Percentiles rank a stretch among this genome's conserved stretches.
phyloP scores from a whole-genome alignment of 1,140 invertebrate genomes.

The Eubasilissa regina region DNA sequence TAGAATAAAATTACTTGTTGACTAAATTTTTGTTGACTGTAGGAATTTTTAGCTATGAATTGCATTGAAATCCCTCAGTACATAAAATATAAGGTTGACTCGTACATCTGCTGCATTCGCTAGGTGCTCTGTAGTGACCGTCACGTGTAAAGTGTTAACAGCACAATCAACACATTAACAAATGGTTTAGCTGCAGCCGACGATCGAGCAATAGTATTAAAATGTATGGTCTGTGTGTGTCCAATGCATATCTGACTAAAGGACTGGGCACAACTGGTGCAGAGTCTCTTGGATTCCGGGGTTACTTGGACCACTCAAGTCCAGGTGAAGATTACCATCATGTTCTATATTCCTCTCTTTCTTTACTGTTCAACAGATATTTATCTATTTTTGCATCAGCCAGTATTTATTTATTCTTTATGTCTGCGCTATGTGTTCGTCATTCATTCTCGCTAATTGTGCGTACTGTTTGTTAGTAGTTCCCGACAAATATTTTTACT shows the following conservation, averaged over 20 bases:
- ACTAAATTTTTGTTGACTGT: too few species aligned
- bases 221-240: conserved; percentile 51
- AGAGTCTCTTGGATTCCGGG: conserved; percentile 84
- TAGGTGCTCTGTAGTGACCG: too few species aligned
- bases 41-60: too few species aligned
- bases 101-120: too few species aligned
- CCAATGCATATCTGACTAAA: conserved; percentile 71
- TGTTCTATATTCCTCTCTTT: conserved; percentile 49
- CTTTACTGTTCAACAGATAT: conserved; percentile 40
- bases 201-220: not conserved
- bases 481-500: conserved; percentile 9
- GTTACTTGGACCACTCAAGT: conserved; percentile 83
- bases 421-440: conserved; percentile 36
- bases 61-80: too few species aligned
- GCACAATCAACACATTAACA: too few species aligned
- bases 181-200: not conserved
- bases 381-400: conserved; percentile 45
- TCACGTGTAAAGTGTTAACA: too few species aligned
- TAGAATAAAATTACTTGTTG: too few species aligned
- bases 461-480: conserved; percentile 10
- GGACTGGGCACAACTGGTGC: conserved; percentile 87
- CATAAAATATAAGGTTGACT: too few species aligned
- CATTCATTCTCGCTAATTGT: conserved; percentile 37
- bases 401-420: conserved; percentile 37
- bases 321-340: conserved; percentile 75